Base-by-base conservation (phyloP, 2,888 invertebrate species). In the Smittia aterrima region DNA sequence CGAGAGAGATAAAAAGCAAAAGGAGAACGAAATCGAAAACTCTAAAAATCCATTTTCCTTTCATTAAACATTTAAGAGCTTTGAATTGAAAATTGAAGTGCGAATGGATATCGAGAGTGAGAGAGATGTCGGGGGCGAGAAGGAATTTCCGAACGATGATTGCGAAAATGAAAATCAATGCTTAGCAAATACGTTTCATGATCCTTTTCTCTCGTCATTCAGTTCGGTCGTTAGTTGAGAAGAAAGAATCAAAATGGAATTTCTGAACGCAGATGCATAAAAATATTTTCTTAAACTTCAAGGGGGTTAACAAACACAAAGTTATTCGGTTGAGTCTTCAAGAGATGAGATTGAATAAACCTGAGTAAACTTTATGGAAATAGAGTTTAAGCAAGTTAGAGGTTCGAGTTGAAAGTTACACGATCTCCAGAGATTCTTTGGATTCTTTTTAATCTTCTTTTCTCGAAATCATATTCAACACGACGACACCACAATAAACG, bases 41-140 rank as follows among this genome's bases (percentile, higher is more conserved):
- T 47, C 16, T 47, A 4, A 13, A 47, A 47, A 47, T 47, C 47
- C 47, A 47, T 68, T 68, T 25, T 41, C 25, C 32, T n/a, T 18
- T 68, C 68, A 68, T 68, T 47, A 40, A 66, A 66, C 47, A 47
- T 47, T 47, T n/a, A 47, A 47, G 16, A 4, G 13, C 13, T 47
- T 47, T 13, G 16, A 47, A 47, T 13, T 47, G 47, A 47, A n/a
- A 62, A 18, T 18, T 62, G 70, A 54, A 24, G 70, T 54, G 70
- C 54, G 47, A 71, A 71, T 54, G 53, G 70, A 47, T 71, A 71
- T 71, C 18, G 54, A 54, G 22, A 71, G 40, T 68, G 68, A 41
- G 16, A 11, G 13, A 20, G 47, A 47, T n/a, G n/a, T n/a, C n/a
- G n/a, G n/a, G n/a, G n/a, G n/a, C n/a, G n/a, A n/a, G n/a, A n/a